Percentiles rank a stretch among this genome's conserved stretches.
Conservation (phyloP, 1,140 invertebrate genomes). For the Portunus trituberculatus region DNA sequence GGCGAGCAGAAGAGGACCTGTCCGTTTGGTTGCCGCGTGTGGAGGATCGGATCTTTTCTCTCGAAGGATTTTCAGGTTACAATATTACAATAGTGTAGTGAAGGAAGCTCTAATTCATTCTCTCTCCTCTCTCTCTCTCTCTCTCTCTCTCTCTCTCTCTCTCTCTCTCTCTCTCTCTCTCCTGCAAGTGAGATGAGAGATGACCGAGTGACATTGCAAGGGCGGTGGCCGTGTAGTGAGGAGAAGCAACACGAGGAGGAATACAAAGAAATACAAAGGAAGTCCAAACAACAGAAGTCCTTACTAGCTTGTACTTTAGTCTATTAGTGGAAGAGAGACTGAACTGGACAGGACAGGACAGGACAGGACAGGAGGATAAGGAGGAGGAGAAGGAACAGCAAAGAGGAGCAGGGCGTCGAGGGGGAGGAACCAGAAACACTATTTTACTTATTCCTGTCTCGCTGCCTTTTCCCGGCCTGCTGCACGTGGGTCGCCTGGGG, state of each 20-base stretch:
- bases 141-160: slow-evolving; percentile 15
- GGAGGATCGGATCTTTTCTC: neutral
- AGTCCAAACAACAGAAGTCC: too few species aligned
- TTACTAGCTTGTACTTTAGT: too few species aligned
- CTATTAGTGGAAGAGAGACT: too few species aligned
- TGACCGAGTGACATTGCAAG: neutral
- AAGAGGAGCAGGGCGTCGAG: too few species aligned
- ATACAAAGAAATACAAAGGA: too few species aligned
- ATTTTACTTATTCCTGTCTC: neutral
- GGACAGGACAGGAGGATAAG: too few species aligned
- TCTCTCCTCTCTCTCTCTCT: too few species aligned
- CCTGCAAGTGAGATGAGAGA: neutral
- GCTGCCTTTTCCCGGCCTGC: neutral
- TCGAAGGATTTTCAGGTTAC: neutral
- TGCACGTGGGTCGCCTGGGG: neutral
- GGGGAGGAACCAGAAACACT: neutral
- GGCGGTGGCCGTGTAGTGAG: neutral
- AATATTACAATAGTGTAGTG: neutral
- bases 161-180: neutral
- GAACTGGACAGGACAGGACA: too few species aligned
- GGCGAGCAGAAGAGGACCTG: neutral
- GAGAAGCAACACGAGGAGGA: neutral
- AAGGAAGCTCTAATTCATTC: neutral
- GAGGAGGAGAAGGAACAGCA: too few species aligned
- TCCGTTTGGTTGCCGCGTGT: too few species aligned